Conservation (phyloP, 2,888 invertebrate genomes). For the Apocheima hispidaria region DNA sequence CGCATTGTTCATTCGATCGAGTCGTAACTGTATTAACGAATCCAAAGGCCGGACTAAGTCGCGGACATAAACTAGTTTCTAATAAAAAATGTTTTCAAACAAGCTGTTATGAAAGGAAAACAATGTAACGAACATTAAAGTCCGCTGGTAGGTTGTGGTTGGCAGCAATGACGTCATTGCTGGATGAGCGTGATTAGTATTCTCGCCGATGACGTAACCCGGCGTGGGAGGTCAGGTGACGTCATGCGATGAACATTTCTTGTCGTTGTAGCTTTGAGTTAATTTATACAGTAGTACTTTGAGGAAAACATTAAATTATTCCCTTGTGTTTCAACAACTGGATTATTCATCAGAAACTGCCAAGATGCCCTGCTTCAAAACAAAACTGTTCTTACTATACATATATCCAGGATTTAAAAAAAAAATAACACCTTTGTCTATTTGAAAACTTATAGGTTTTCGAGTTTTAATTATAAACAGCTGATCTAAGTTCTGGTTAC, state of each 20-base stretch:
- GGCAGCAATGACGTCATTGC: conserved; percentile 56
- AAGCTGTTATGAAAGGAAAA: not conserved
- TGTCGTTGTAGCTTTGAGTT: conserved; percentile 30
- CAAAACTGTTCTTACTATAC: no score
- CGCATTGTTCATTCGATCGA: no score
- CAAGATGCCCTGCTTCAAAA: no score
- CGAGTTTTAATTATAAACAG: no score
- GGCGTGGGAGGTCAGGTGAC: conserved; percentile 68
- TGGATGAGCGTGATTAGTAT: conserved; percentile 61
- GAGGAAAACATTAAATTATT: no score
- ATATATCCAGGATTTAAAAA: no score
- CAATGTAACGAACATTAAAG: conserved; percentile 15
- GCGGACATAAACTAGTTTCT: not conserved
- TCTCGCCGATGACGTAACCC: conserved; percentile 74
- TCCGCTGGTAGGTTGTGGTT: conserved; percentile 20
- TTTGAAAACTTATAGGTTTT: no score
- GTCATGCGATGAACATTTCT: conserved; percentile 57
- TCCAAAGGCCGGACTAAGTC: not conserved
- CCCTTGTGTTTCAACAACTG: no score
- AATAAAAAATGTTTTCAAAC: not conserved
- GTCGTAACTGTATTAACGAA: no score
- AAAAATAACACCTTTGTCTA: no score
- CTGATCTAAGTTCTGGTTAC: no score
- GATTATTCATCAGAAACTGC: no score
- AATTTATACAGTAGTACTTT: conserved; percentile 6